These are phyloP conservation scores for Hydrochoerus hydrochaeris DNA, from an alignment of 2,113 vertebrate genomes.

Conservation along the genomic window DNA sequence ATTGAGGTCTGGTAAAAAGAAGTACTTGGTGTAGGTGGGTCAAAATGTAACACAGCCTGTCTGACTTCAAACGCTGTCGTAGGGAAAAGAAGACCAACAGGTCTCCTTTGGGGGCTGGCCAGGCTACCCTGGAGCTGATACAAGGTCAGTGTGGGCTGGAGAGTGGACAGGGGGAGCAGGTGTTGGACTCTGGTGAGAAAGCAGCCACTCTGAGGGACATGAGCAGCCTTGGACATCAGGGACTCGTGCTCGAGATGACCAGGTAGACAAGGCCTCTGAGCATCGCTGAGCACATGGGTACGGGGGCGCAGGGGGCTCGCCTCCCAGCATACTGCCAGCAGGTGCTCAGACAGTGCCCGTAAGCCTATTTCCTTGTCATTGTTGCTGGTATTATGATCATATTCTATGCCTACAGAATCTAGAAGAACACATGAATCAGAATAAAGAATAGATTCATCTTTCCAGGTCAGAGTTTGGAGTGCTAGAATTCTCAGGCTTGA, in stretches of 20 bases:
- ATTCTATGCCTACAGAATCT: not conserved
- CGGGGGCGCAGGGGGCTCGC: too few species aligned
- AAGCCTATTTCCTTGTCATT: not conserved
- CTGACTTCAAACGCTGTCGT: not conserved
- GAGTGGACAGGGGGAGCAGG: not conserved
- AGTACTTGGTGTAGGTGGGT: not conserved
- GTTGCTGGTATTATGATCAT: not conserved
- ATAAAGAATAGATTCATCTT: not conserved
- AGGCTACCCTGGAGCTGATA: not conserved
- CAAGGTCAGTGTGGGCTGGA: not conserved
- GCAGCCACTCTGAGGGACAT: not conserved
- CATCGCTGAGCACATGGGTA: fast-evolving
- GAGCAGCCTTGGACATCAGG: not conserved
- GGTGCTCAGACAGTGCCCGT: not conserved
- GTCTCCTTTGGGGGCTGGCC: not conserved
- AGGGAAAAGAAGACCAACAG: not conserved
- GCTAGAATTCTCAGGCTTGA: not conserved
- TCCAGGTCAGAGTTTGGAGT: constrained; percentile 14
- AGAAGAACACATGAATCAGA: not conserved
- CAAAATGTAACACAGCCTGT: not conserved
- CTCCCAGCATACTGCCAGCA: not conserved
- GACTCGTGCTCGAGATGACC: fast-evolving
- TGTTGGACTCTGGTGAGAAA: not conserved
- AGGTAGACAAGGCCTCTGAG: not conserved
- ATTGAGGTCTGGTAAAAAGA: not conserved